Conservation (phyloP, 2,888 invertebrate genomes). For the Synanthedon formicaeformis region DNA sequence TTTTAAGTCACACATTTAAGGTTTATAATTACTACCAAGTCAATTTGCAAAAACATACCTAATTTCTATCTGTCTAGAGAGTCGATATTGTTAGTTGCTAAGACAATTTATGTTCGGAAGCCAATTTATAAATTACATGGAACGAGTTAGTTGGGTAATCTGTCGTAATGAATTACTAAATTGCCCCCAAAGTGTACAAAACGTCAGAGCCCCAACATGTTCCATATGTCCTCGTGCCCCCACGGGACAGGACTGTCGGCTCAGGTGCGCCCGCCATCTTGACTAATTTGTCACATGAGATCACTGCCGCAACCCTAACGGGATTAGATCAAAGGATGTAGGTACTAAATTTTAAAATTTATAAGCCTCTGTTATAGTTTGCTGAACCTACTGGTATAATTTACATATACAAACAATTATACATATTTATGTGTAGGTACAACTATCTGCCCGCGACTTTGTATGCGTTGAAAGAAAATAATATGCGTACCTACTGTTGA, state of each 20-base stretch:
- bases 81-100: too few species aligned
- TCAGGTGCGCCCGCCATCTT: conserved; percentile 30
- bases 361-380: background rate
- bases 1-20: too few species aligned
- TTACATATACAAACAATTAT: too few species aligned
- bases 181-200: background rate
- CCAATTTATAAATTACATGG: background rate
- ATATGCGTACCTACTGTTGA: too few species aligned
- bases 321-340: background rate
- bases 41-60: too few species aligned
- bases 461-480: too few species aligned
- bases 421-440: too few species aligned
- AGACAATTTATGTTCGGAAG: too few species aligned
- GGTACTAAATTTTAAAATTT: background rate
- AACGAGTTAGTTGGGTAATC: conserved; percentile 2
- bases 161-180: conserved; percentile 7
- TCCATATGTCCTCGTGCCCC: conserved; percentile 27
- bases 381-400: too few species aligned
- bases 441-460: too few species aligned
- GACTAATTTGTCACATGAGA: conserved; percentile 44
- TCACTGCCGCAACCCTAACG: conserved; percentile 14
- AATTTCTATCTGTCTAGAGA: too few species aligned
- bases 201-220: conserved; percentile 11
- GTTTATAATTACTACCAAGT: too few species aligned
- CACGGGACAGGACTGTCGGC: conserved; percentile 16